These are phyloP conservation scores for Drosophila eohydei DNA, from an alignment of 2,888 invertebrate species.

Conservation along the genomic window DNA sequence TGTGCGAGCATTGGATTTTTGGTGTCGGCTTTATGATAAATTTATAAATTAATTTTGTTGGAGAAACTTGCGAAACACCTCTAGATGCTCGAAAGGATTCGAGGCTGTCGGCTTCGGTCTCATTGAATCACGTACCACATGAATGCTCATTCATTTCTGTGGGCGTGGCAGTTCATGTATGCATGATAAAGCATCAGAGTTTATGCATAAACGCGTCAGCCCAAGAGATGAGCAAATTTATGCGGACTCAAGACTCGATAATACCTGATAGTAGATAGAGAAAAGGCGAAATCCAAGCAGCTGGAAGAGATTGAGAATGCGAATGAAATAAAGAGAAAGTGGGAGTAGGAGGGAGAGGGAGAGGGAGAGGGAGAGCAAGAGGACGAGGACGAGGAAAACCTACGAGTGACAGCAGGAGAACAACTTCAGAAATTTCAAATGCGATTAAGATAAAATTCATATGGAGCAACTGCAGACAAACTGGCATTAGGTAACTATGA, in stretches of 20 bases:
- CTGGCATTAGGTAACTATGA: not conserved
- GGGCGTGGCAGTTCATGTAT: slow-evolving; percentile 45
- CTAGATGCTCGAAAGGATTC: slow-evolving; percentile 35
- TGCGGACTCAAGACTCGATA: slow-evolving; percentile 5
- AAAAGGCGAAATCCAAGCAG: not conserved
- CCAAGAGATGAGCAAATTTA: slow-evolving; percentile 38
- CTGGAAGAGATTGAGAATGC: not conserved
- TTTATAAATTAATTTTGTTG: slow-evolving; percentile 65
- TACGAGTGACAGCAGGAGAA: not conserved
- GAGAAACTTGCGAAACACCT: slow-evolving; percentile 39
- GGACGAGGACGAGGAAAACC: too few relatives aligned
- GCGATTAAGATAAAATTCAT: not conserved
- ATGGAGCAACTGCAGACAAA: too few relatives aligned
- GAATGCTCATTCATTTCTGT: slow-evolving; percentile 33
- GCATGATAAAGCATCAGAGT: slow-evolving; percentile 43
- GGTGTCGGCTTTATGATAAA: slow-evolving; percentile 58
- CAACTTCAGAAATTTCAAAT: not conserved
- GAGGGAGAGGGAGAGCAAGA: not conserved
- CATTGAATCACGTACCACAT: slow-evolving; percentile 53
- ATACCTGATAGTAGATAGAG: not conserved
- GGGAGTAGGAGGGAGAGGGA: not conserved
- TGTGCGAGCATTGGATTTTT: slow-evolving; percentile 32
- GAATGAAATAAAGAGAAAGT: not conserved
- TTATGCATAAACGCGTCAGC: slow-evolving; percentile 33
- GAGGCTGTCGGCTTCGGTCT: not conserved